phyloP scores from a whole-genome alignment of 1,140 invertebrate genomes.

The Megathymus violae region DNA sequence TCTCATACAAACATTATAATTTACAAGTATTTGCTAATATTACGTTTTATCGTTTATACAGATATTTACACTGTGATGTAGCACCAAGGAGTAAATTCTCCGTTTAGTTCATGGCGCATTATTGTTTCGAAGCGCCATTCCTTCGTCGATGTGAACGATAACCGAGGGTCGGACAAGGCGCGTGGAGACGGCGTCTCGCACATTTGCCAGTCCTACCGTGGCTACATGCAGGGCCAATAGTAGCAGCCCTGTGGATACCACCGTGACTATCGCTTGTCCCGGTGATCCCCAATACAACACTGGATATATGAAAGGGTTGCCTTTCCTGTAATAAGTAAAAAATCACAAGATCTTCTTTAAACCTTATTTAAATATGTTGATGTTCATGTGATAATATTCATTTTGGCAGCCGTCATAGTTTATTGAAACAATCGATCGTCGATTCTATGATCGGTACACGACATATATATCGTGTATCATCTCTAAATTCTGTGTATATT shows the following conservation, averaged over 20 bases:
- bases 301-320: conserved; percentile 71
- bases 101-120: not conserved
- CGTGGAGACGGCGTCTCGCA: conserved; percentile 49
- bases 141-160: conserved; percentile 46
- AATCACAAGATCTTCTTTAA: too few species aligned
- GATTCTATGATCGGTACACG: too few species aligned
- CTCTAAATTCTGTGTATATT: too few species aligned
- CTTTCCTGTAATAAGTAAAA: conserved; percentile 55
- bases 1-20: too few species aligned
- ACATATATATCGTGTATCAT: too few species aligned
- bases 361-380: too few species aligned
- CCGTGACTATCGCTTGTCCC: conserved; percentile 45
- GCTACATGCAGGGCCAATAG: conserved; percentile 58
- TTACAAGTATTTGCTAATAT: too few species aligned
- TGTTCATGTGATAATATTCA: too few species aligned
- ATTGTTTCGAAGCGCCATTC: conserved; percentile 48
- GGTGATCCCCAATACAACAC: conserved; percentile 70
- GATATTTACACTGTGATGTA: not conserved
- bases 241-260: conserved; percentile 56
- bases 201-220: conserved; percentile 52
- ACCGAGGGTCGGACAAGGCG: conserved; percentile 43
- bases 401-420: too few species aligned
- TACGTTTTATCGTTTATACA: too few species aligned
- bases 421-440: too few species aligned
- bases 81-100: not conserved